Evolutionary conservation across 2,888 invertebrate genomes (phyloP), one percentile per base, ranked within the genome.

Genomic region (Yponomeuta cagnagella): DNA sequence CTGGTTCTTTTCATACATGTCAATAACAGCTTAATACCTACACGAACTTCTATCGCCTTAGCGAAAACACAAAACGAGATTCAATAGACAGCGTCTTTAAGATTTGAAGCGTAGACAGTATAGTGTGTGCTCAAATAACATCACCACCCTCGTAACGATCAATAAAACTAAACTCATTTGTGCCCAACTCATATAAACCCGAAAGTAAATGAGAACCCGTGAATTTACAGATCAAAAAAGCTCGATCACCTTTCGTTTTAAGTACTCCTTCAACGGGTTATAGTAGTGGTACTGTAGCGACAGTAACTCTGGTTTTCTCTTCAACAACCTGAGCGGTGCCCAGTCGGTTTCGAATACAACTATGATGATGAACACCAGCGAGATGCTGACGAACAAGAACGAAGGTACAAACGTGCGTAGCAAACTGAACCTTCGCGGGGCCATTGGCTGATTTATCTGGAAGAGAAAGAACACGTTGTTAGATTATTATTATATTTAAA

Each of bases 261-360:
- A 86, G 86, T 95, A 96, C 80, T 96, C 95, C 85, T 97, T 97
- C 72, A 96, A 91, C 37, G 97, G 97, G 78, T 95, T 95, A 88
- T 97, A 97, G 88, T 97, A 96, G 79, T 96, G 96, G 77, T 95
- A 94, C 73, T 95, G 94, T 72, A 97, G 93, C 69, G 95, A 93
- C 63, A 94, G 82, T 88, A 97, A 94, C 89, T 97, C 97, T 48
- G 97, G 97, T 80, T 95, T 94, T 80, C 95, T 94, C 73, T 95
- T 94, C 73, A 97, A 85, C 58, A 93, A 92, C 72, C 94, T 94
- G 76, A 97, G 94, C 48, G 95, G 83, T 71, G 95, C 94, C 82
- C 95, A 94, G 84, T 97, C 96, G 30, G 96, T 96, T 87, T 97
- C 97, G 87, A 97, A 94, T 71, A 97, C 90, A 52, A 96, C 82